Evolutionary conservation across 1,140 invertebrate species (phyloP), one percentile per base, ranked within the genome.

Genomic region (Brachionus rubens): DNA sequence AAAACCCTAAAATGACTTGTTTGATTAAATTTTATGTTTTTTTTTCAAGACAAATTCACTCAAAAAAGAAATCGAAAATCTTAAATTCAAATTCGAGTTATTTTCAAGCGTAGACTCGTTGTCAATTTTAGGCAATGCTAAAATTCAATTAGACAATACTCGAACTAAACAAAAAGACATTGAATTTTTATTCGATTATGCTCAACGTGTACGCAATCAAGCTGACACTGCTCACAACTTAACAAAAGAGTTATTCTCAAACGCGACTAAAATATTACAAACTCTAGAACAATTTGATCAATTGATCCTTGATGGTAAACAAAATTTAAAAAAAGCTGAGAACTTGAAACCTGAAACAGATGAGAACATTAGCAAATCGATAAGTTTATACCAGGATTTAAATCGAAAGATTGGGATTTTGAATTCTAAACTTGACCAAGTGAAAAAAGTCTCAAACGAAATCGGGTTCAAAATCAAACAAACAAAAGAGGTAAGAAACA

Each of bases 81-180:
- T 72, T 3, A 48, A 24, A 48, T 16, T 16, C 5, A 48, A 54
- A 10, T 52, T 36, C 16, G 68, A 50, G n/a, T 28, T 50, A 36
- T 72, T 72, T 41, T 19, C 46, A 16, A 50, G 19, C 33, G 19
- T 21, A n/a, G 46, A 72, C 19, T 48, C 50, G 1, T 24, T 50
- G 19, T 28, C 5, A 19, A 36, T 72, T 33, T 19, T 72, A 19
- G 40, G 40, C 16, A 33, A 21, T 21, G 68, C 68, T 26, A 21
- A 72, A 54, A 50, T 3, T 28, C 28, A 72, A 30, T 36, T 72
- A 26, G 41, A 72, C 33, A 72, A 72, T 12, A 46, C 68, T 4
- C 9, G n/a, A 14, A n/a, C 28, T 33, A 72, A 72, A 24, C 68
- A 72, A 72, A 72, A 72, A 72, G 68, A 48, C 24, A 72, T 72